A percentile compares a stretch with the other conserved stretches of the same genome.
Conservation (phyloP, 2,797 vertebrate species). For the Podargus strigoides region DNA sequence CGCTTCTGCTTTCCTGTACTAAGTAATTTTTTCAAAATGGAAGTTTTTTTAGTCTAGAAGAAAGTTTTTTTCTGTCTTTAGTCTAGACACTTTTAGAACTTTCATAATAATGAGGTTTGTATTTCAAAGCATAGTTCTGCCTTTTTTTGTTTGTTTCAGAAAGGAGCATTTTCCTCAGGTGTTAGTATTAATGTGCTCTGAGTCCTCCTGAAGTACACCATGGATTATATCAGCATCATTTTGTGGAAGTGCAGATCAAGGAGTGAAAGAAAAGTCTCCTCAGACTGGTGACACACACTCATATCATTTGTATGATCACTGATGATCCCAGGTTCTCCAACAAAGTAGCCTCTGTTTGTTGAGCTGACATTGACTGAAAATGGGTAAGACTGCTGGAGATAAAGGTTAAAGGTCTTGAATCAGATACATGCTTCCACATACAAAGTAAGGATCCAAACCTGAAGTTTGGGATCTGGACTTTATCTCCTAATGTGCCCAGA, state of each 20-base stretch:
- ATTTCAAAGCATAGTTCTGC: neutral
- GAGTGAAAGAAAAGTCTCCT: neutral
- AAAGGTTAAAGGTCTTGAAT: neutral
- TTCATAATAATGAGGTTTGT: neutral
- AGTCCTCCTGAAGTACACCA: neutral
- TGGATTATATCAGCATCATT: neutral
- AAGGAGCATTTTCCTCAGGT: neutral
- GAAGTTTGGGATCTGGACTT: neutral
- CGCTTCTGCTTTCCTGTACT: neutral
- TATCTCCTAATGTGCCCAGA: neutral
- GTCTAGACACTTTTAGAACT: neutral
- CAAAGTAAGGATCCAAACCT: neutral
- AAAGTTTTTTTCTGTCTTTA: neutral
- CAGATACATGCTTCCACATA: neutral
- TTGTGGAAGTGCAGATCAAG: neutral
- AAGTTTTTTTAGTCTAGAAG: neutral
- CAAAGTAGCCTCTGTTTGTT: neutral
- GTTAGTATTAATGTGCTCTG: neutral
- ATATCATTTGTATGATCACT: neutral
- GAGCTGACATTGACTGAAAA: neutral
- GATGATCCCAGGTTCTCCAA: neutral
- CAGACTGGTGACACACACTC: neutral
- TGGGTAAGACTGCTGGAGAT: neutral
- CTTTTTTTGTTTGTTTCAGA: neutral
- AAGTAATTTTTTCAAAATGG: neutral